Evolutionary conservation across 2,888 invertebrate species (phyloP).

Genomic region (Protodeltote pygarga): DNA sequence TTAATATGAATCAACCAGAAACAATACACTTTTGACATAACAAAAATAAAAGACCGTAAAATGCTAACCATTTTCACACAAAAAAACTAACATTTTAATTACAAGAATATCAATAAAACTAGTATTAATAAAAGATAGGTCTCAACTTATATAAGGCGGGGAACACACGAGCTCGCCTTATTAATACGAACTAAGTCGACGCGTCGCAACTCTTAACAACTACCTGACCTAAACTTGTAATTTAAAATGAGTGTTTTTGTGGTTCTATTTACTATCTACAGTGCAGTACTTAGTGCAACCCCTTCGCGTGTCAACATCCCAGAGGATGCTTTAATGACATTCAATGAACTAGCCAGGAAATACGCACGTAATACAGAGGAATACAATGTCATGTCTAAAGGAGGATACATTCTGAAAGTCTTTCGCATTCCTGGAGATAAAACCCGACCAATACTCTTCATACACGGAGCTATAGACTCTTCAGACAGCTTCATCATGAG

Average conservation of each 20-base stretch:
- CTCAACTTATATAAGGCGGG: conserved; percentile 37
- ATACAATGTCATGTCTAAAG: conserved; percentile 53
- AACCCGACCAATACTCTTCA: conserved; percentile 51
- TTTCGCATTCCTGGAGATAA: conserved; percentile 55
- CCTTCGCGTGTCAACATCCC: conserved; percentile 16
- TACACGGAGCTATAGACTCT: conserved; percentile 61
- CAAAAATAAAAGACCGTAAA: too few relatives aligned
- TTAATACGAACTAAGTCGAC: conserved; percentile 7
- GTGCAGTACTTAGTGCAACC: conserved; percentile 2
- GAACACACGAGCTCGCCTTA: conserved; percentile 15
- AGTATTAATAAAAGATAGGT: conserved; percentile 11
- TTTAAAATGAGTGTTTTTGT: conserved; percentile 21
- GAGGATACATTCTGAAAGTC: conserved; percentile 61
- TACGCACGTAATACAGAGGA: conserved; percentile 55
- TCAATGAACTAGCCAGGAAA: conserved; percentile 54
- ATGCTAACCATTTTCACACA: too few relatives aligned
- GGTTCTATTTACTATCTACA: conserved; percentile 7
- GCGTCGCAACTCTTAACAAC: conserved; percentile 15
- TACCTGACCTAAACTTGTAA: not conserved
- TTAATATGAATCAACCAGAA: too few relatives aligned
- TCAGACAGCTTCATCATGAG: conserved; percentile 58
- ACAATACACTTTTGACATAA: too few relatives aligned
- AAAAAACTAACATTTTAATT: too few relatives aligned
- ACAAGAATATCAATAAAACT: not conserved
- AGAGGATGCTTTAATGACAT: conserved; percentile 55